Conservation (phyloP, 2,888 invertebrate genomes). For the Caenorhabditis japonica region DNA sequence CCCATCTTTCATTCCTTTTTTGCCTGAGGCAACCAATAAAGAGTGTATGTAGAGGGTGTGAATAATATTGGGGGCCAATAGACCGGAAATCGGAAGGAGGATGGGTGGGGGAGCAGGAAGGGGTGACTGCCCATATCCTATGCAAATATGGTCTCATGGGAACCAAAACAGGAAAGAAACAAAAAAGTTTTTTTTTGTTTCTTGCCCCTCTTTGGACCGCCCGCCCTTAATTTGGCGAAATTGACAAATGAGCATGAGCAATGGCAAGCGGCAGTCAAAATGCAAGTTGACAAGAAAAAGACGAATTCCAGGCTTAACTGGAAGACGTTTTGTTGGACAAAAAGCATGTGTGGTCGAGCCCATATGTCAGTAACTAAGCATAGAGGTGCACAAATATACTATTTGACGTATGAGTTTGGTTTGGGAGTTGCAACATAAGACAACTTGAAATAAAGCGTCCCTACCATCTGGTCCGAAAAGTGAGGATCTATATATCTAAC, state of each 20-base stretch:
- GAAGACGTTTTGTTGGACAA: too few species aligned
- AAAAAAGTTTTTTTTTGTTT: constrained; percentile 49
- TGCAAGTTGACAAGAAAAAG: too few species aligned
- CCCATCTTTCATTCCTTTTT: too few species aligned
- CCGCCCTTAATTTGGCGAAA: constrained; percentile 36
- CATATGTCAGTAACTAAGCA: too few species aligned
- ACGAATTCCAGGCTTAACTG: too few species aligned
- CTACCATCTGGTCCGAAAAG: too few species aligned
- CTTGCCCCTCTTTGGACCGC: background rate
- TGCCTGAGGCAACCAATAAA: constrained; percentile 40
- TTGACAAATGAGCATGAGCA: constrained; percentile 47
- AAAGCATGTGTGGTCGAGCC: too few species aligned
- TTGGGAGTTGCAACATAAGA: too few species aligned
- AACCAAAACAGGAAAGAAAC: constrained; percentile 24
- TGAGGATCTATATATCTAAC: too few species aligned
- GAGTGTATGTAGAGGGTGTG: constrained; percentile 28
- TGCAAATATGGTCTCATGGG: constrained; percentile 48
- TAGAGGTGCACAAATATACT: too few species aligned
- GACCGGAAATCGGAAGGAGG: constrained; percentile 43
- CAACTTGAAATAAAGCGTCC: too few species aligned
- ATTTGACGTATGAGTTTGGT: too few species aligned
- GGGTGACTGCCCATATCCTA: constrained; percentile 39
- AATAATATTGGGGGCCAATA: constrained; percentile 31
- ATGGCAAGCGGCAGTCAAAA: background rate
- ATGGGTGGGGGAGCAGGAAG: constrained; percentile 5